Evolutionary conservation across 2,797 vertebrate species (phyloP), one percentile per base, ranked within the genome.

Genomic region (Nyctalus aviator): DNA sequence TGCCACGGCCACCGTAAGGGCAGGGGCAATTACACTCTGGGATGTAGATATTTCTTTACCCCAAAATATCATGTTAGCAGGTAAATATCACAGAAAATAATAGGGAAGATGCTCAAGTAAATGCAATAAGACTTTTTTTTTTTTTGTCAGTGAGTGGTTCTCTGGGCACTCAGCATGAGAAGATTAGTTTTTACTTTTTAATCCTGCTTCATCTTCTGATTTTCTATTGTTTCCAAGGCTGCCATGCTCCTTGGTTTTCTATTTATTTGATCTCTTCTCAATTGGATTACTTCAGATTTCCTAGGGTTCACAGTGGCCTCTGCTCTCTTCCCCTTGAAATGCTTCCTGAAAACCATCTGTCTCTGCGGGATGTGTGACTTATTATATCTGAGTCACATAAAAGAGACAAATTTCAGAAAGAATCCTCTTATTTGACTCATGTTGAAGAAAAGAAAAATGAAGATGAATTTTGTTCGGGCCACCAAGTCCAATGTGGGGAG

Each of bases 321-420:
- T 96, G 59, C 41, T 79, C 69, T 83, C 66, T 69, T 76, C n/a
- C 8, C 79, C 75, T 85, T 90, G 71, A 94, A 96, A 59, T 62
- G 50, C 6, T 44, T 91, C 48, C 77, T 35, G 35, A 93, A 94
- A 93, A 94, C 48, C 88, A 91, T 53, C 18, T 79, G 41, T 88
- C 57, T 91, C 84, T 86, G 32, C 13, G 68, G 87, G 76, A 75
- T 77, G 41, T 66, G 21, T 88, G 66, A 82, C 72, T 88, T 85
- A 64, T 73, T 50, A 30, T 48, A 76, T 75, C 32, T 62, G 73
- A 84, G 53, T 32, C 14, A 76, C 53, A 93, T 89, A 64, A 90
- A 88, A 95, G n/a, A 79, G 57, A 94, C 57, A 88, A 62, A 50
- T 83, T 96, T 88, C 64, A 84, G 79, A 94, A 94, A 93, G 59